These are phyloP conservation scores for Tenthredo livida DNA, from an alignment of 2,888 invertebrate species.

Conservation along the genomic window DNA sequence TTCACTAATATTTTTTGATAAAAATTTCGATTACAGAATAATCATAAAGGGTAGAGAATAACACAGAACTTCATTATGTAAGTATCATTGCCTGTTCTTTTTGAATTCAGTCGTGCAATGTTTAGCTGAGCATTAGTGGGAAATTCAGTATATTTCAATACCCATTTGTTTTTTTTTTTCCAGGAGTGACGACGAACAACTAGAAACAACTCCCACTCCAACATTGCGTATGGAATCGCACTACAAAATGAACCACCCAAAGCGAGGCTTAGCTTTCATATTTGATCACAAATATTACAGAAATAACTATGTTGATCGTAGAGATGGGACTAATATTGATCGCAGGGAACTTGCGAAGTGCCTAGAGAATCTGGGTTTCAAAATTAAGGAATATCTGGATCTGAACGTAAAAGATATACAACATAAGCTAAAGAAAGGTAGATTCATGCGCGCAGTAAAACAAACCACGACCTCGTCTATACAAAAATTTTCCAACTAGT, in stretches of 20 bases:
- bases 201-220: constrained; percentile 65
- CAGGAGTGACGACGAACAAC: constrained; percentile 67
- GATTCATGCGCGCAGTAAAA: not conserved
- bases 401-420: constrained; percentile 85
- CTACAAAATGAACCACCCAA: constrained; percentile 92
- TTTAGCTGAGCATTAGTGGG: not conserved
- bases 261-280: constrained; percentile 92
- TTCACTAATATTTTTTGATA: not conserved
- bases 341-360: constrained; percentile 86
- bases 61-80: not conserved
- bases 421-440: constrained; percentile 82
- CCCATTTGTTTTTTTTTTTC: constrained; percentile 31
- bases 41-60: not conserved
- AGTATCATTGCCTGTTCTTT: not conserved
- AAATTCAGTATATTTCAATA: not conserved
- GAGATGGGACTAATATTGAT: constrained; percentile 93
- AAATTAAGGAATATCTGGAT: constrained; percentile 86
- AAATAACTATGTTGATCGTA: constrained; percentile 84
- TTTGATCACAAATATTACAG: constrained; percentile 95
- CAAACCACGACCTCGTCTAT: constrained; percentile 66
- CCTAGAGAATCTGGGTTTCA: constrained; percentile 85
- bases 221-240: constrained; percentile 84
- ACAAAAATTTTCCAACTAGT: not conserved
- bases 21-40: not conserved
- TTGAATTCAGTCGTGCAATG: not conserved